Percentiles rank a stretch among this genome's conserved stretches.
These are phyloP conservation scores for Megaleporinus macrocephalus DNA, from an alignment of 2,113 vertebrate species.

Conservation along the genomic window DNA sequence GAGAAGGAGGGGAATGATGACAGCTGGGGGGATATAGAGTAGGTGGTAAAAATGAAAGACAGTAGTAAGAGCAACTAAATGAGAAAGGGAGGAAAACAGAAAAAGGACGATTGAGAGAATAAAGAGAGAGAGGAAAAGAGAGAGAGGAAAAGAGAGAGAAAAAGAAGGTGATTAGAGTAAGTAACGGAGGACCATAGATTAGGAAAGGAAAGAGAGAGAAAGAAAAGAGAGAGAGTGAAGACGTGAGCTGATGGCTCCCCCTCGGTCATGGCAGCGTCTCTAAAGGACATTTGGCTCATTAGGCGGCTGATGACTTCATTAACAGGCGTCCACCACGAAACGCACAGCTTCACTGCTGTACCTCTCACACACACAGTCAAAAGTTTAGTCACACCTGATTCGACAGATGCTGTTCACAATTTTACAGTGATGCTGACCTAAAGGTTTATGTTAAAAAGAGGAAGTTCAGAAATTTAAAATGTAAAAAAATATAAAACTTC, in stretches of 20 bases:
- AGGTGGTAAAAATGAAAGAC: not conserved
- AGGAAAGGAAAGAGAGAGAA: too few species aligned
- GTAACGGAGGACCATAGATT: too few species aligned
- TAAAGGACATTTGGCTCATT: constrained; percentile 37
- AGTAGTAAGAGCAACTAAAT: not conserved
- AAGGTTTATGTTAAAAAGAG: too few species aligned
- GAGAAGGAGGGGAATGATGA: not conserved
- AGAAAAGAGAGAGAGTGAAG: not conserved
- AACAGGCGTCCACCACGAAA: constrained; percentile 13
- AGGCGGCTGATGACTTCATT: constrained; percentile 29
- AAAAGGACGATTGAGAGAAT: not conserved
- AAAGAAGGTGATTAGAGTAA: not conserved
- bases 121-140: not conserved
- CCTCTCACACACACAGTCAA: constrained; percentile 50
- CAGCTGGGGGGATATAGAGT: too few species aligned
- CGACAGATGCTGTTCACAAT: too few species aligned
- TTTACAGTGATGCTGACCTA: too few species aligned
- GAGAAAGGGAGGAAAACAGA: constrained; percentile 14
- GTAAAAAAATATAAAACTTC: too few species aligned
- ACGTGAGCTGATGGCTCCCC: not conserved
- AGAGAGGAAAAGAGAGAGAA: not conserved
- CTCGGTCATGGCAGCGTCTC: constrained; percentile 12
- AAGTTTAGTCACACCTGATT: too few species aligned
- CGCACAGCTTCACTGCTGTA: constrained; percentile 5
- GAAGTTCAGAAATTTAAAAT: too few species aligned